A percentile compares a stretch with the other conserved stretches of the same genome.
phyloP scores from a whole-genome alignment of 2,888 invertebrate genomes.

The Drosophila meridiana region DNA sequence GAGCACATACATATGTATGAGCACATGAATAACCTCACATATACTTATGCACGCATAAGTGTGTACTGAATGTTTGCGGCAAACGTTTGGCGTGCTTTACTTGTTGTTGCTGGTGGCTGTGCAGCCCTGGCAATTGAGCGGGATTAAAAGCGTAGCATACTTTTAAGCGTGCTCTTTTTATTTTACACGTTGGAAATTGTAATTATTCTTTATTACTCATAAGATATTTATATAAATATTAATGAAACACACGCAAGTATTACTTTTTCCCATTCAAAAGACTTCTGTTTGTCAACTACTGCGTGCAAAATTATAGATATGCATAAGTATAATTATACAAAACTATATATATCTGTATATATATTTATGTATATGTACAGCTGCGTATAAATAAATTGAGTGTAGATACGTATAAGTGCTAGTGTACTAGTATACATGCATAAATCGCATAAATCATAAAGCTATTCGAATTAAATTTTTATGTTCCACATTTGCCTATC shows the following conservation, averaged over 20 bases:
- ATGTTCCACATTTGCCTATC: slow-evolving; percentile 1
- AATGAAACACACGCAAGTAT: neutral
- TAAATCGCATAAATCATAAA: slow-evolving; percentile 5
- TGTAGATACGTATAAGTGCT: neutral
- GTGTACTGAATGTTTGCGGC: slow-evolving; percentile 8
- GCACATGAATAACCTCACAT: neutral
- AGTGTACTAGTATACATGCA: neutral
- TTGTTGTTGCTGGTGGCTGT: neutral
- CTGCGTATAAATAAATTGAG: neutral
- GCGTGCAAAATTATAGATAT: neutral
- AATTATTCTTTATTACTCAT: neutral
- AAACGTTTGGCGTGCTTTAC: neutral
- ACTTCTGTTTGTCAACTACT: neutral
- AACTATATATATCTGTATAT: neutral
- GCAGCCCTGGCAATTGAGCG: slow-evolving; percentile 20
- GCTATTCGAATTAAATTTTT: neutral
- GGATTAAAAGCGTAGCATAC: slow-evolving; percentile 31
- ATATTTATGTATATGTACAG: neutral
- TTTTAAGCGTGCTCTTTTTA: slow-evolving; percentile 21
- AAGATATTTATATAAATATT: neutral
- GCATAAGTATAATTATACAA: neutral
- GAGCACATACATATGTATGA: neutral
- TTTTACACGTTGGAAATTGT: neutral
- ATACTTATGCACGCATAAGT: neutral
- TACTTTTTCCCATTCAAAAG: neutral